These are phyloP conservation scores for Drosophila malerkotliana DNA, from an alignment of 1,140 invertebrate species.

Conservation along the genomic window DNA sequence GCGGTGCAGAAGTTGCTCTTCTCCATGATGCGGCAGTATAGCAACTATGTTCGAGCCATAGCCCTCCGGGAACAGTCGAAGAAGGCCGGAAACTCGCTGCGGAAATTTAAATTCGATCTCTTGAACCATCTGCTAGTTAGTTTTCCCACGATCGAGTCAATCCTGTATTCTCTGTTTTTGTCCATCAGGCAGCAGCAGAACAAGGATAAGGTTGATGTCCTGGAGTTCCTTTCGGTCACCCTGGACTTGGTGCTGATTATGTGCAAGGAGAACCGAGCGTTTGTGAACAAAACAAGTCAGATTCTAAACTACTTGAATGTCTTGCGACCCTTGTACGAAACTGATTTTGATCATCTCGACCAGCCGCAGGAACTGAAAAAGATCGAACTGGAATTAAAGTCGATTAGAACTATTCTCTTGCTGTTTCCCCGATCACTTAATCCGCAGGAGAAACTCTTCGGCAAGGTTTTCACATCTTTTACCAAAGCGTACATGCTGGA, in stretches of 20 bases:
- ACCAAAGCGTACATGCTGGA: slow-evolving; percentile 84
- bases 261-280: slow-evolving; percentile 76
- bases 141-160: slow-evolving; percentile 71
- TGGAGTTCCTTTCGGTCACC: slow-evolving; percentile 70
- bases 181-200: slow-evolving; percentile 40
- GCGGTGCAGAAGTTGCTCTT: slow-evolving; percentile 53
- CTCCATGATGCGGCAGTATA: slow-evolving; percentile 79
- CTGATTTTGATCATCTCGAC: slow-evolving; percentile 38
- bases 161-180: slow-evolving; percentile 63
- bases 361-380: slow-evolving; percentile 22
- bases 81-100: slow-evolving; percentile 66
- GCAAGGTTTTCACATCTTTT: slow-evolving; percentile 85
- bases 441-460: slow-evolving; percentile 86
- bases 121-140: slow-evolving; percentile 76
- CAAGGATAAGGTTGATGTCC: slow-evolving; percentile 38
- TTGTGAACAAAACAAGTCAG: slow-evolving; percentile 75
- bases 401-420: slow-evolving; percentile 87
- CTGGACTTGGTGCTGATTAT: slow-evolving; percentile 74
- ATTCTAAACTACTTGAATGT: slow-evolving; percentile 79
- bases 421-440: slow-evolving; percentile 86
- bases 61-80: slow-evolving; percentile 61
- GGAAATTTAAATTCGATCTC: slow-evolving; percentile 79
- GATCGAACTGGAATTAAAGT: slow-evolving; percentile 87
- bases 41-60: slow-evolving; percentile 70
- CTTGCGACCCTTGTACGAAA: slow-evolving; percentile 68